Base-by-base conservation (phyloP, 2,888 invertebrate species). In the Oscheius myriophilus region DNA sequence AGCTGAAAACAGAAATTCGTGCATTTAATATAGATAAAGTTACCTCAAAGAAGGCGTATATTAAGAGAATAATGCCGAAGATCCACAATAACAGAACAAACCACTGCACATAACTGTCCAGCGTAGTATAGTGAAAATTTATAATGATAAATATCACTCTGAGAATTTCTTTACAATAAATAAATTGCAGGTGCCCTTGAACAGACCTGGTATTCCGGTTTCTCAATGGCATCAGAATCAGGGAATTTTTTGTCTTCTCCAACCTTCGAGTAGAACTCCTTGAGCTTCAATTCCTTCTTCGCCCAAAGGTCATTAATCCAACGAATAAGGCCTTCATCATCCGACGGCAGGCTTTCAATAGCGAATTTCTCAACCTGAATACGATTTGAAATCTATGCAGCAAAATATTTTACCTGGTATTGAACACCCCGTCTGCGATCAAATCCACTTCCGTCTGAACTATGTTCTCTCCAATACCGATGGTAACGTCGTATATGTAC, bases 401-500 rank as follows among this genome's bases (percentile, higher is more conserved):
- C 6, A 23, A 62, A 52, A 21, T 42, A 43, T 16, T 42, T 25
- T 72, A 93, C 90, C 87, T 92, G 90, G 86, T 93, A 92, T 86
- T 92, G 92, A 14, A 93, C 92, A 85, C 92, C 90, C 93, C 93
- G 51, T 82, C 67, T 18, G 88, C 88, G 7, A 92, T 82, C 57
- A 93, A 87, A 82, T 92, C 91, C 39, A 90, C 86, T 87, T 94
- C 93, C 18, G 91, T 91, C 87, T 93, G 92, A 0, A 93, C 92
- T 43, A 92, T 88, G 6, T 90, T 90, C 74, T 90, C 91, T 4
- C 92, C 92, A 87, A 93, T 79, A 0, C 91, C 92, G n/a, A 94
- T 90, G 0, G 93, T 93, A 73, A 93, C 90, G 87, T 94, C 94
- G 87, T 93, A 93, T 14, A 94, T 89, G 0, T 92, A 91, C 73